phyloP scores from a whole-genome alignment of 1,140 invertebrate species.

The Drosophila mojavensis region DNA sequence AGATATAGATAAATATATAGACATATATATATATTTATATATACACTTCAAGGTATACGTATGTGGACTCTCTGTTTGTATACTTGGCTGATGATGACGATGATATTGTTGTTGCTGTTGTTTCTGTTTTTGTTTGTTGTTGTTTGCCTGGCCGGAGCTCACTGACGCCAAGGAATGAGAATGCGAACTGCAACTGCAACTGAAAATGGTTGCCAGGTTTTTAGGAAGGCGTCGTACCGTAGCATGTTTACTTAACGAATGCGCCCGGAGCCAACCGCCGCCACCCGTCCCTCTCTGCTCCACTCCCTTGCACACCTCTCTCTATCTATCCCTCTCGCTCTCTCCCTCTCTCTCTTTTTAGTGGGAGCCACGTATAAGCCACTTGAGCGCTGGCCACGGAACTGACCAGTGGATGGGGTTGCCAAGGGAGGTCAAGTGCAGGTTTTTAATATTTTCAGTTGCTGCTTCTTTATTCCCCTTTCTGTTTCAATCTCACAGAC shows the following conservation, averaged over 20 bases:
- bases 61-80: conserved; percentile 44
- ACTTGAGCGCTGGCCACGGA: conserved; percentile 65
- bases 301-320: background rate
- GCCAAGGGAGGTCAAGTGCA: conserved; percentile 73
- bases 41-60: background rate
- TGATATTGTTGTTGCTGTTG: conserved; percentile 45
- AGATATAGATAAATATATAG: too few relatives aligned
- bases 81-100: conserved; percentile 56
- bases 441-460: conserved; percentile 49
- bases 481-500: conserved; percentile 40
- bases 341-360: conserved; percentile 13
- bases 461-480: conserved; percentile 12
- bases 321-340: too few relatives aligned
- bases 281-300: conserved; percentile 1
- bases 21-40: conserved; percentile 6
- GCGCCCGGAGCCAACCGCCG: conserved; percentile 38
- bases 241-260: conserved; percentile 82
- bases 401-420: conserved; percentile 46
- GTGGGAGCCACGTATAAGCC: conserved; percentile 42
- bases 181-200: conserved; percentile 42
- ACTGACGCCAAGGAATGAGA: conserved; percentile 46
- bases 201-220: conserved; percentile 53
- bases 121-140: conserved; percentile 17
- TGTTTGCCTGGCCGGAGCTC: background rate
- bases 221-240: conserved; percentile 79